phyloP scores from a whole-genome alignment of 1,140 invertebrate genomes.

The Zelostemma sp. region DNA sequence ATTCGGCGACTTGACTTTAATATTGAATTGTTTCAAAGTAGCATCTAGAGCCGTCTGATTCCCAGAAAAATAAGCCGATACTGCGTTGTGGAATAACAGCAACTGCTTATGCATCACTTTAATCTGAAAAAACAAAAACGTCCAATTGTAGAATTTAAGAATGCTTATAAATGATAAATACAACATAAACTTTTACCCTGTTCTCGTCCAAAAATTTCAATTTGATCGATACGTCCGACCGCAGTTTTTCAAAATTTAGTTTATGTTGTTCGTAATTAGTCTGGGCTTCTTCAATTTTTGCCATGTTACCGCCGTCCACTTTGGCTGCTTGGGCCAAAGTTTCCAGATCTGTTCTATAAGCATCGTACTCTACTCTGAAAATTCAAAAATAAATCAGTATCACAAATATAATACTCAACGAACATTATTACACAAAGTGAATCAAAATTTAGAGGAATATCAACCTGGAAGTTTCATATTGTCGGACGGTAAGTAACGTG shows the following conservation, averaged over 20 bases:
- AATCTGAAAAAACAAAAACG: slow-evolving; percentile 76
- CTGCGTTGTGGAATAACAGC: slow-evolving; percentile 94
- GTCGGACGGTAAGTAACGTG: slow-evolving; percentile 91
- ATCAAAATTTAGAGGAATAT: slow-evolving; percentile 11
- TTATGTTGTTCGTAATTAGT: slow-evolving; percentile 87
- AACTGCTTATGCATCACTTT: slow-evolving; percentile 99
- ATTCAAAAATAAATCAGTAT: no score
- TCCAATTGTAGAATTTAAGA: no score
- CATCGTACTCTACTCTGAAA: slow-evolving; percentile 94
- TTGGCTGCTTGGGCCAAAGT: slow-evolving; percentile 77
- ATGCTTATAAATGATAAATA: no score
- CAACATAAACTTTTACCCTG: slow-evolving; percentile 75
- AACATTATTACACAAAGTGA: not conserved
- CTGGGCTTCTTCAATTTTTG: slow-evolving; percentile 83
- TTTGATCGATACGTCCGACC: slow-evolving; percentile 94
- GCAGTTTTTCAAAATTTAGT: slow-evolving; percentile 90
- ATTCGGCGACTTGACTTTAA: slow-evolving; percentile 85
- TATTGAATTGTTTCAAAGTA: slow-evolving; percentile 96
- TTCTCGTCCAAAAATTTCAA: slow-evolving; percentile 97
- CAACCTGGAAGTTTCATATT: slow-evolving; percentile 92
- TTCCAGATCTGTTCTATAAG: slow-evolving; percentile 94
- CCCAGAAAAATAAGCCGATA: slow-evolving; percentile 96
- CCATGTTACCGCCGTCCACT: slow-evolving; percentile 72
- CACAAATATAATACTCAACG: no score
- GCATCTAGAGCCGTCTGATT: slow-evolving; percentile 93